A percentile compares a stretch with the other conserved stretches of the same genome.
These are phyloP conservation scores for Lycodopsis pacificus DNA, from an alignment of 2,797 vertebrate species.

Conservation along the genomic window DNA sequence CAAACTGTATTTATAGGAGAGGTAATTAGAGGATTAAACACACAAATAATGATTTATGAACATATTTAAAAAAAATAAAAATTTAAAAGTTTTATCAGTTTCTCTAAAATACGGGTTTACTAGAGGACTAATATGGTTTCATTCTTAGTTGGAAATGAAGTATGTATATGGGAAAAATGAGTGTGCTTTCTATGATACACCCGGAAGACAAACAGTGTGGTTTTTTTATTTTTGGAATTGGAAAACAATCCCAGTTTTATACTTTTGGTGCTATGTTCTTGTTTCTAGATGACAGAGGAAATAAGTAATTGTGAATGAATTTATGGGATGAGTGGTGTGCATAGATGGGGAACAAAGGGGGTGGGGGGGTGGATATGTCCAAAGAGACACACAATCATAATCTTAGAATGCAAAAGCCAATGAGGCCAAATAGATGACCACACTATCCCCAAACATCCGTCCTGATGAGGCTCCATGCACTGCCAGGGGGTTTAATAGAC, in stretches of 20 bases:
- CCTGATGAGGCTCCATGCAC: conserved; percentile 27
- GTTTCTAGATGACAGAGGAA: conserved; percentile 71
- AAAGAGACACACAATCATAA: conserved; percentile 63
- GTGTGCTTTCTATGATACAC: conserved; percentile 66
- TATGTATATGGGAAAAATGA: conserved; percentile 63
- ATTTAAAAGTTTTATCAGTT: conserved; percentile 68
- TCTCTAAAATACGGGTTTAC: conserved; percentile 87
- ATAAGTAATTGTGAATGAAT: conserved; percentile 81
- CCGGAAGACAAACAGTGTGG: conserved; percentile 48
- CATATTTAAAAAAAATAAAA: conserved; percentile 39
- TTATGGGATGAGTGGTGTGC: conserved; percentile 79
- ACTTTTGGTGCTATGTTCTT: conserved; percentile 71
- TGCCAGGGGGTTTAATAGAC: conserved; percentile 21
- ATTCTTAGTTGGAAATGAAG: conserved; percentile 79
- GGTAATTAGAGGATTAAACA: conserved; percentile 74
- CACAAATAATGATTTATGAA: conserved; percentile 71
- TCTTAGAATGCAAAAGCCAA: conserved; percentile 56
- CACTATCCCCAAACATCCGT: conserved; percentile 33
- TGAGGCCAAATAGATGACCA: conserved; percentile 36
- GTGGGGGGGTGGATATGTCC: conserved; percentile 18
- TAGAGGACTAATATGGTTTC: conserved; percentile 81
- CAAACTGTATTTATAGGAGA: conserved; percentile 84
- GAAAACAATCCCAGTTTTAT: conserved; percentile 74
- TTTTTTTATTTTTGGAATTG: conserved; percentile 70
- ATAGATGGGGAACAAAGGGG: conserved; percentile 47